phyloP scores from a whole-genome alignment of 2,113 vertebrate species.

The Lynx canadensis region DNA sequence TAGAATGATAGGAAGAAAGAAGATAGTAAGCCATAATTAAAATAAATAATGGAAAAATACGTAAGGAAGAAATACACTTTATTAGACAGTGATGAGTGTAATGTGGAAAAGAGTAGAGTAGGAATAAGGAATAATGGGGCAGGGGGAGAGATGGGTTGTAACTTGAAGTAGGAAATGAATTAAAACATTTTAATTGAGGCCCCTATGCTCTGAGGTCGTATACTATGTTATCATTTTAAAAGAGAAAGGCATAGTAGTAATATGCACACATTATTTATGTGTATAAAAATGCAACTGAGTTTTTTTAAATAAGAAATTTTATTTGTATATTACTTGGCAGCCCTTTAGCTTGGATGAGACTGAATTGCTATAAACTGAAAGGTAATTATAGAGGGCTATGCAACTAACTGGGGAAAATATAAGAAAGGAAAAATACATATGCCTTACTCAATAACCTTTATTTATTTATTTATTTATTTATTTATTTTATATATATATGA shows the following conservation, averaged over 20 bases:
- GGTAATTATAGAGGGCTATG: slow-evolving; percentile 51
- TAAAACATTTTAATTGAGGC: neutral
- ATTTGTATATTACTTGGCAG: slow-evolving; percentile 44
- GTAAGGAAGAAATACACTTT: neutral
- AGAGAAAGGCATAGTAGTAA: neutral
- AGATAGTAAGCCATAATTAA: neutral
- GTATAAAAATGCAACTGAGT: neutral
- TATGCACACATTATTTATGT: neutral
- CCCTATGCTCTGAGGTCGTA: neutral
- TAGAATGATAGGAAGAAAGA: neutral
- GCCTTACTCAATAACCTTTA: slow-evolving; percentile 50
- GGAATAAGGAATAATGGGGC: neutral
- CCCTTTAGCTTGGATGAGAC: slow-evolving; percentile 25
- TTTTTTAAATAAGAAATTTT: slow-evolving; percentile 53
- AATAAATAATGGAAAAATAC: neutral
- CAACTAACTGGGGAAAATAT: slow-evolving; percentile 45
- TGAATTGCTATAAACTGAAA: slow-evolving; percentile 53
- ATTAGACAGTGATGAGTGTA: neutral
- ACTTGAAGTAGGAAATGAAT: neutral
- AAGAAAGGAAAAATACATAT: slow-evolving; percentile 35
- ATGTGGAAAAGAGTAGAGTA: neutral
- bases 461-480: slow-evolving; percentile 49
- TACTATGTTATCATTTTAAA: neutral
- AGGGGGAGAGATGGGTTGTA: rapidly evolving
- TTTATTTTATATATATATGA: too few relatives aligned